Conservation (phyloP, 2,113 vertebrate genomes). For the Hassar affinis region DNA sequence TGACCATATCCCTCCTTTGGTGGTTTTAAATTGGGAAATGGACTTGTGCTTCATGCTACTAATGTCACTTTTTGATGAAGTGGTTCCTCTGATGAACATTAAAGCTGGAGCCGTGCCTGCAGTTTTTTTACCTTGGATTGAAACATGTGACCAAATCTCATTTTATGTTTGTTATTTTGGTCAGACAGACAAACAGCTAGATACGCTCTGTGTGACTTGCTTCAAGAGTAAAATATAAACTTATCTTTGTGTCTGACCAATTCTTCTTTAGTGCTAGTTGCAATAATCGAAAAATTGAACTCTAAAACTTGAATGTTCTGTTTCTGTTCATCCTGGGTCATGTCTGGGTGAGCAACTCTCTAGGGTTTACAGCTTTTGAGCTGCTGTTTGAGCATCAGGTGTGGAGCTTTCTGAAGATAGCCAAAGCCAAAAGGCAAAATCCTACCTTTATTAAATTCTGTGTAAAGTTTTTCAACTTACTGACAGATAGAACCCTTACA, state of each 20-base stretch:
- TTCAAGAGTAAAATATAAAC: neutral
- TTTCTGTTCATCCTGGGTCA: neutral
- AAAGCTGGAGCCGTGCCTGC: neutral
- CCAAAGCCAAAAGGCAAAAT: neutral
- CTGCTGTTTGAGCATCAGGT: neutral
- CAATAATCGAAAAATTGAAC: neutral
- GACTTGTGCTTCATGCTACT: neutral
- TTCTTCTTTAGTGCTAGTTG: neutral
- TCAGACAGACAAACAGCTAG: neutral
- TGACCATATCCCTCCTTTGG: neutral
- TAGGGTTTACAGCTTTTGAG: neutral
- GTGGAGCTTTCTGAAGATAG: slow-evolving; percentile 1
- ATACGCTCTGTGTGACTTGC: neutral
- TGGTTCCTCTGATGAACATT: slow-evolving; percentile 10
- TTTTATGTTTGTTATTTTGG: slow-evolving; percentile 12
- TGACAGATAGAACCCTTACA: neutral
- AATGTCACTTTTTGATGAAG: neutral
- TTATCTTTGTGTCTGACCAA: neutral
- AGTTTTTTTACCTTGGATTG: neutral
- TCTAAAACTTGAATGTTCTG: neutral
- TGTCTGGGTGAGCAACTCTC: slow-evolving; percentile 19
- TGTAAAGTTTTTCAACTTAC: neutral
- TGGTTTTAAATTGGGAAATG: slow-evolving; percentile 9
- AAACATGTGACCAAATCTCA: neutral
- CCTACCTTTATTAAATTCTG: neutral